Base-by-base conservation (phyloP, 64 coral and sea anemone species). In the Stichodactyla mertensii region DNA sequence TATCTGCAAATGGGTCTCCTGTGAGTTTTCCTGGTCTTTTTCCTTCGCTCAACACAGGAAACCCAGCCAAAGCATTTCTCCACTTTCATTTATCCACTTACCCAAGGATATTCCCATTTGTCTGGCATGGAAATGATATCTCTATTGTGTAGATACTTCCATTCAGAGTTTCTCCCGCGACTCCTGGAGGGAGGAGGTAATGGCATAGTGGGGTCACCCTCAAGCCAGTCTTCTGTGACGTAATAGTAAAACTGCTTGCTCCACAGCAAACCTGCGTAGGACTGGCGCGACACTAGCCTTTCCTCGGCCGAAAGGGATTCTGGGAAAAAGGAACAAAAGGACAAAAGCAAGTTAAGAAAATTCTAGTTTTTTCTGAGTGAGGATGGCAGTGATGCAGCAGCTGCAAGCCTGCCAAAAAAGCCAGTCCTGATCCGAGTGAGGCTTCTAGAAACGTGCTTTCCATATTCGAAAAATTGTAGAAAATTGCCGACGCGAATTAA, bases 41-140 rank as follows among this genome's bases (percentile, higher is more conserved):
- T 16, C 23, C 8, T 56, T 66, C 62, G 20, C 8, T 74, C 12
- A 53, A 45, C 80, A 82, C 80, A 82, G 80, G 52, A 20, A 82
- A 5, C 7, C 80, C 80, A 55, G 12, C 12, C 9, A 22, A 74
- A 2, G 36, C 36, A 45, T 4, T 45, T 45, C 3, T 45, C 3
- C 36, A 1, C 36, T 66, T 7, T 12, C 19, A 66, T 12, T n/a
- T 31, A 14, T 1, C 8, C 24, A 57, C 89, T 88, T 84, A 98
- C 95, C 95, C 92, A 98, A 19, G 95, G 95, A 45, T 98, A 98
- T 59, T 98, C 95, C 95, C 95, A 98, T 82, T 98, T 98, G 88
- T 98, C 95, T 1, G 95, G 95, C 95, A 98, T 98, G 6, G 92
- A 93, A 77, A 98, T 89, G 24, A 98, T 31, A 54, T 98, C 95